Evolutionary conservation across 2,888 invertebrate species (phyloP).

Genomic region (Dinocampus coccinellae): DNA sequence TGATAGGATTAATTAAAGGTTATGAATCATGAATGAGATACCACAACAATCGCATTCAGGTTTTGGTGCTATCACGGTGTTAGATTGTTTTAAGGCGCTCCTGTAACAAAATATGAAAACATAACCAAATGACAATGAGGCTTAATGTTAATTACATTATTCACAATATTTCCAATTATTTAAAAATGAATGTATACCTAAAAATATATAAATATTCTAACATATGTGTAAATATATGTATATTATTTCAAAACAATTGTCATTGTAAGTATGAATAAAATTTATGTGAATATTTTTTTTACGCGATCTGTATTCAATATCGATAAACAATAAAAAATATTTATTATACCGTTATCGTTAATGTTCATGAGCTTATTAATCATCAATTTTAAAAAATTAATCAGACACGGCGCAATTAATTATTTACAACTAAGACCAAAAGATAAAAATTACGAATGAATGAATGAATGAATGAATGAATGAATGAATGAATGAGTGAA

Average conservation of each 20-base stretch:
- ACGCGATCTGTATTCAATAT: not conserved
- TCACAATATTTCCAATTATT: constrained; percentile 37
- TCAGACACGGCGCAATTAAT: too few relatives aligned
- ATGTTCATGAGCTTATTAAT: not conserved
- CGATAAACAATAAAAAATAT: not conserved
- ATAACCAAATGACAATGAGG: constrained; percentile 43
- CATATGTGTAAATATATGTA: not conserved
- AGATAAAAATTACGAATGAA: too few relatives aligned
- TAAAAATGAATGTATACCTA: not conserved
- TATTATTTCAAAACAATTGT: not conserved
- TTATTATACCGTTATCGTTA: too few relatives aligned
- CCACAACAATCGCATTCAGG: constrained; percentile 58
- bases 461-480: too few relatives aligned
- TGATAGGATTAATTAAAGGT: constrained; percentile 43
- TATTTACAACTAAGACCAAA: too few relatives aligned
- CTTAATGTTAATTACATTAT: constrained; percentile 9
- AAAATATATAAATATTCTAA: too few relatives aligned
- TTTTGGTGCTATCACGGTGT: constrained; percentile 61
- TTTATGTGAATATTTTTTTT: not conserved
- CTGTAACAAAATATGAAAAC: constrained; percentile 61
- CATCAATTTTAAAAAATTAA: not conserved
- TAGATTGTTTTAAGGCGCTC: constrained; percentile 64
- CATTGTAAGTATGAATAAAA: not conserved
- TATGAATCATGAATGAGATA: constrained; percentile 55
- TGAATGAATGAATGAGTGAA: too few relatives aligned